Evolutionary conservation across 2,113 vertebrate genomes (phyloP).

Genomic region (Prolemur simus): DNA sequence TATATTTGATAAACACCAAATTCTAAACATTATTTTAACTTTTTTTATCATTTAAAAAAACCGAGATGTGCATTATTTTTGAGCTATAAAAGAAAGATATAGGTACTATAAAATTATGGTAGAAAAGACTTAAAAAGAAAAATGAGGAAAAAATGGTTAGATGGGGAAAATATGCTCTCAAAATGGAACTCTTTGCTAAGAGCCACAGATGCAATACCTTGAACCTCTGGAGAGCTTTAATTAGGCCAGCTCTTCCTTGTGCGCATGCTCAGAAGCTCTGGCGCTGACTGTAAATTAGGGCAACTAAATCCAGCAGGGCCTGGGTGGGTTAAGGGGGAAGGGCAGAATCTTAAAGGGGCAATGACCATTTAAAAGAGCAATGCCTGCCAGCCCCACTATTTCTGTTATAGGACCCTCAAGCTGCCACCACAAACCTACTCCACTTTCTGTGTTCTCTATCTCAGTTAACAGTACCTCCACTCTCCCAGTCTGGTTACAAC

Average conservation of each 20-base stretch:
- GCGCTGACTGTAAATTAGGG: slow-evolving; percentile 53
- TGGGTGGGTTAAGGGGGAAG: slow-evolving; percentile 62
- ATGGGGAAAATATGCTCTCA: neutral
- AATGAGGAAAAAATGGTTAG: slow-evolving; percentile 13
- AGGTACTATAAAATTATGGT: neutral
- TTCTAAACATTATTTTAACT: slow-evolving; percentile 52
- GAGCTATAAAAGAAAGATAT: neutral
- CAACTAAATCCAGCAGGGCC: slow-evolving; percentile 57
- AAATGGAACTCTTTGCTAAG: slow-evolving; percentile 52
- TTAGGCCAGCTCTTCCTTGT: slow-evolving; percentile 43
- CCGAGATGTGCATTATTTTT: neutral
- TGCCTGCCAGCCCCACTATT: neutral
- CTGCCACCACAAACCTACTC: neutral
- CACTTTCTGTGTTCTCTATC: neutral
- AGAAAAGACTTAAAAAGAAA: slow-evolving; percentile 36
- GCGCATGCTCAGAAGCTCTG: slow-evolving; percentile 59
- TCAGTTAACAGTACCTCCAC: neutral
- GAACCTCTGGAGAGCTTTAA: slow-evolving; percentile 66
- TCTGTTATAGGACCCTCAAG: neutral
- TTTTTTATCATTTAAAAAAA: neutral
- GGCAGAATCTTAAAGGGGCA: slow-evolving; percentile 68
- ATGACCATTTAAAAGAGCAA: slow-evolving; percentile 55
- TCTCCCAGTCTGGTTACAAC: neutral
- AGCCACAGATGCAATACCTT: slow-evolving; percentile 65
- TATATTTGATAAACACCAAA: neutral